These are phyloP conservation scores for Azorinus chamasolen DNA, from an alignment of 2,888 invertebrate species.

Conservation along the genomic window DNA sequence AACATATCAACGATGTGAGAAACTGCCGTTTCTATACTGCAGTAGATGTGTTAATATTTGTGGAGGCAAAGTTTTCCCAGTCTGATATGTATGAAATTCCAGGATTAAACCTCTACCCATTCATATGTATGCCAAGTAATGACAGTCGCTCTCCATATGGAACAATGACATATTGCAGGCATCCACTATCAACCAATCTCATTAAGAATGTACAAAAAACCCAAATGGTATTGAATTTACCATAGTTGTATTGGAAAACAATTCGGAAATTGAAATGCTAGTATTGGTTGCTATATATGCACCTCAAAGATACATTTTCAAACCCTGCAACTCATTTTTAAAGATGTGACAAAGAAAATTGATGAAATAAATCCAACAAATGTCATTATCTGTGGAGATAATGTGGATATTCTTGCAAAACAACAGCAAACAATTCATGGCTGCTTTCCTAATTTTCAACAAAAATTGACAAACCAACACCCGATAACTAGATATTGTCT, in stretches of 20 bases:
- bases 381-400: constrained; percentile 4
- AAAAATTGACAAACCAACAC: background rate
- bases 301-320: background rate
- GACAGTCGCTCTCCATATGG: constrained; percentile 4
- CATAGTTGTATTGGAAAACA: background rate
- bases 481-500: constrained; percentile 9
- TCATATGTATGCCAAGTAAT: background rate
- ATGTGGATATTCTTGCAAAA: constrained; percentile 1
- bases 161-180: background rate
- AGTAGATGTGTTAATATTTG: background rate
- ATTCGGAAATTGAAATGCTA: background rate
- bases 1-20: constrained; percentile 23
- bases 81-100: background rate
- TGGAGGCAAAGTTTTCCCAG: constrained; percentile 7
- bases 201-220: background rate
- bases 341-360: background rate
- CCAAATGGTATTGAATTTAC: background rate
- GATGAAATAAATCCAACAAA: background rate
- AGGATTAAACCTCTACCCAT: constrained; percentile 1
- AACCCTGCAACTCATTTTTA: background rate
- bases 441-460: background rate
- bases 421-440: background rate
- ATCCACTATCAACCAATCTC: background rate
- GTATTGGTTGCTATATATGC: constrained; percentile 1
- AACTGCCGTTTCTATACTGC: background rate